Evolutionary conservation across 2,797 vertebrate species (phyloP), one percentile per base, ranked within the genome.

Genomic region (Adrianichthys oophorus): DNA sequence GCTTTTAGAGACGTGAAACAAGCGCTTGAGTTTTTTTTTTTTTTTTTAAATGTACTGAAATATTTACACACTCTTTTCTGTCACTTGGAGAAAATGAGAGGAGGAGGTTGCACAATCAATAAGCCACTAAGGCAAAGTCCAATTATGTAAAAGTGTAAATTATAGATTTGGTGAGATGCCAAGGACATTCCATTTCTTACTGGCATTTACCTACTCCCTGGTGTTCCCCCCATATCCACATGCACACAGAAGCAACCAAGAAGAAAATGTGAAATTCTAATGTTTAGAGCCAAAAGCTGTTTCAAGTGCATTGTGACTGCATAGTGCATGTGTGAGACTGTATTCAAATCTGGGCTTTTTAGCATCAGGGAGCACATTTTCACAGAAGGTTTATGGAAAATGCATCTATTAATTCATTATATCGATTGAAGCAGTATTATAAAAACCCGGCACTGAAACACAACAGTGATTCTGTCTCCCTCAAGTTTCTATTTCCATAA

Each of bases 401-500:
- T 89, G 82, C 78, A 91, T 90, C 81, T 65, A 84, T 89, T 89
- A 85, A 87, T 89, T 88, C 65, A 86, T 89, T 89, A 89, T 89
- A 90, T 91, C 76, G 82, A 90, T 90, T 87, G 85, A 89, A 90
- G 85, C 83, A 81, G 87, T 78, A 85, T 89, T 89, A 87, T 87
- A 84, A 90, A 50, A 88, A 77, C 60, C 79, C 63, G 62, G 83
- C 80, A 52, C 80, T 53, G 79, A 82, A 88, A 87, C 85, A 88
- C 87, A 87, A 85, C 79, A 81, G 82, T 80, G 73, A 84, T 81
- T 84, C 74, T 74, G 79, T 85, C 82, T 71, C 80, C 78, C 80
- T 85, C 86, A 81, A 89, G 89, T 89, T 90, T 91, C 82, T 84
- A 90, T 92, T 89, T 90, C 88, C 89, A 91, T 91, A 92, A 90